These are phyloP conservation scores for Toxonevra muliebris DNA, from an alignment of 2,888 invertebrate species.

Conservation along the genomic window DNA sequence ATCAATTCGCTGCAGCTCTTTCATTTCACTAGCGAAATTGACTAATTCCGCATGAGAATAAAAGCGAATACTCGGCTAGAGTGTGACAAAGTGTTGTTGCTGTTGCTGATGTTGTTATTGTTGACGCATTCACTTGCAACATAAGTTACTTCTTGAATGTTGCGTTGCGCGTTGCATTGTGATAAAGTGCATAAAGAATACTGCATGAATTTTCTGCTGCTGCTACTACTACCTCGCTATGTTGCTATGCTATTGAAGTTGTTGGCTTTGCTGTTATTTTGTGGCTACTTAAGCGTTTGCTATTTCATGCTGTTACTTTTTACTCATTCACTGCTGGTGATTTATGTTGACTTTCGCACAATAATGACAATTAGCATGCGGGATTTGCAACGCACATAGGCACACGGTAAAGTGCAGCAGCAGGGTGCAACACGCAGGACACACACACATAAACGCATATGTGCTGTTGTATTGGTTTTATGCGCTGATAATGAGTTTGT, in stretches of 20 bases:
- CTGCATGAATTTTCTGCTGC: neutral
- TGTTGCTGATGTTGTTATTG: neutral
- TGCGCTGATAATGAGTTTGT: neutral
- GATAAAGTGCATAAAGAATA: conserved; percentile 5
- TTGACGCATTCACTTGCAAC: neutral
- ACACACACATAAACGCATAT: neutral
- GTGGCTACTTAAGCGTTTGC: neutral
- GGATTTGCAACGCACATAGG: neutral
- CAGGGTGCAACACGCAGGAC: neutral
- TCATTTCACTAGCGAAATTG: conserved; percentile 25
- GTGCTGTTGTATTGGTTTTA: neutral
- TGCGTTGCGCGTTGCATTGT: neutral
- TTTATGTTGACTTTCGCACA: conserved; percentile 11
- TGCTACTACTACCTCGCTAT: neutral
- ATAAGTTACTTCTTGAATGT: conserved; percentile 9
- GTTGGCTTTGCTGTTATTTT: neutral
- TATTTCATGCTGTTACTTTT: neutral
- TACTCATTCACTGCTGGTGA: conserved; percentile 11
- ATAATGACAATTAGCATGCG: conserved; percentile 17
- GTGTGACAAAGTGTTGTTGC: conserved; percentile 11
- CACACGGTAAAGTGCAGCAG: neutral
- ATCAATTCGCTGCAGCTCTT: conserved; percentile 5
- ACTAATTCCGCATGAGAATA: conserved; percentile 23
- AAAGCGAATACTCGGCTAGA: conserved; percentile 7
- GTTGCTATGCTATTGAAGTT: conserved; percentile 5